Percentiles rank a stretch among this genome's conserved stretches.
phyloP scores from a whole-genome alignment of 2,113 vertebrate species.

The Larimichthys crocea region DNA sequence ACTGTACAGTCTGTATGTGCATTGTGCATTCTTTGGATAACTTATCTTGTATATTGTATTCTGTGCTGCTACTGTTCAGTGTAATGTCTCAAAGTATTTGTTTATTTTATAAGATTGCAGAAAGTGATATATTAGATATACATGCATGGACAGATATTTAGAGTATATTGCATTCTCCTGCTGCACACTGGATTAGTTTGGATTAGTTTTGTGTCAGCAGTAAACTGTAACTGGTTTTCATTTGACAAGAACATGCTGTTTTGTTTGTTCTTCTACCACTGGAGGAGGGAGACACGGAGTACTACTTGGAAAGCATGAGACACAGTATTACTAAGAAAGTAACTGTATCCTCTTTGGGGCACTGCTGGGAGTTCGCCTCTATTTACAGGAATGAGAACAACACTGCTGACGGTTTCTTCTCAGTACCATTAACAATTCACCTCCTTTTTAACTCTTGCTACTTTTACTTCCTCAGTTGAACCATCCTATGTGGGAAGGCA shows the following conservation, averaged over 20 bases:
- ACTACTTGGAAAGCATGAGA: constrained; percentile 63
- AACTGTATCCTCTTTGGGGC: constrained; percentile 58
- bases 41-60: neutral
- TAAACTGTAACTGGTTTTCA: constrained; percentile 10
- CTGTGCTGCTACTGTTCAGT: neutral
- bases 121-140: neutral
- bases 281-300: constrained; percentile 22
- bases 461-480: constrained; percentile 8
- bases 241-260: constrained; percentile 34
- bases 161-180: neutral
- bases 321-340: constrained; percentile 64
- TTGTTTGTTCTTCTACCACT: constrained; percentile 1
- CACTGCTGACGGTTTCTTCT: constrained; percentile 12
- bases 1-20: constrained; percentile 7
- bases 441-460: neutral
- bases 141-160: too few species aligned
- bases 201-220: neutral
- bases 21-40: neutral
- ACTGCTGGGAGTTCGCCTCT: constrained; percentile 34
- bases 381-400: constrained; percentile 60
- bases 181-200: neutral
- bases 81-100: neutral
- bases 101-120: neutral
- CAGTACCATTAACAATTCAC: constrained; percentile 19
- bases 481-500: neutral